Conservation (phyloP, 2,113 vertebrate species). For the Galeopterus variegatus region DNA sequence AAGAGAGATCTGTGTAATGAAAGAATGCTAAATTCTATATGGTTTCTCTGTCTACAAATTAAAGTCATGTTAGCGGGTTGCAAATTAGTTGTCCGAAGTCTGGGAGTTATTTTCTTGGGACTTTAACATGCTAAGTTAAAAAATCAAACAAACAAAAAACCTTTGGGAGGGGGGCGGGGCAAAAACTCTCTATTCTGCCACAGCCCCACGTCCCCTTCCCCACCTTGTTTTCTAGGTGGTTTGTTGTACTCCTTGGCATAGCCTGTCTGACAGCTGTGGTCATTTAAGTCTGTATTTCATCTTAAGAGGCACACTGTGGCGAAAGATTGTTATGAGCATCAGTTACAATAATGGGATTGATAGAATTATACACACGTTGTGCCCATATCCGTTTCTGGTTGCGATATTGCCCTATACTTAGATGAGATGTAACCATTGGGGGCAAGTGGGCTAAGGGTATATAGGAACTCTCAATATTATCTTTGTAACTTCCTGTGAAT, state of each 20-base stretch:
- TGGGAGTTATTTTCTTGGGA: constrained; percentile 17
- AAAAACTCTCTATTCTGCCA: background rate
- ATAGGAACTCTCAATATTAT: background rate
- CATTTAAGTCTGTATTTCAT: background rate
- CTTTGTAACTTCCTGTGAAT: background rate
- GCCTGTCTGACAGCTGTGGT: background rate
- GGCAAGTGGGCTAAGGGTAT: background rate
- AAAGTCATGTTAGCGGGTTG: background rate
- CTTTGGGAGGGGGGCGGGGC: background rate
- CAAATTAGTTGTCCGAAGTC: background rate
- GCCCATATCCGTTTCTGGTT: fast-evolving
- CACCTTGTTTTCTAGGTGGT: background rate
- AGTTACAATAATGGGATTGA: background rate
- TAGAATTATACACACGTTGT: background rate
- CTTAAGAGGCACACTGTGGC: background rate
- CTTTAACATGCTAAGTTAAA: background rate
- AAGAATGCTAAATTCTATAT: background rate
- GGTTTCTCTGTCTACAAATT: background rate
- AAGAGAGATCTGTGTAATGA: background rate
- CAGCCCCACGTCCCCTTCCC: fast-evolving
- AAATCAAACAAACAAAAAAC: no score
- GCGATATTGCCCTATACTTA: background rate
- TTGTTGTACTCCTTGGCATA: background rate
- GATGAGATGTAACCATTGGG: fast-evolving
- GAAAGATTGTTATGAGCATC: no score